Evolutionary conservation across 23 tunicate species (phyloP).

Genomic region (Botrylloides violaceus): DNA sequence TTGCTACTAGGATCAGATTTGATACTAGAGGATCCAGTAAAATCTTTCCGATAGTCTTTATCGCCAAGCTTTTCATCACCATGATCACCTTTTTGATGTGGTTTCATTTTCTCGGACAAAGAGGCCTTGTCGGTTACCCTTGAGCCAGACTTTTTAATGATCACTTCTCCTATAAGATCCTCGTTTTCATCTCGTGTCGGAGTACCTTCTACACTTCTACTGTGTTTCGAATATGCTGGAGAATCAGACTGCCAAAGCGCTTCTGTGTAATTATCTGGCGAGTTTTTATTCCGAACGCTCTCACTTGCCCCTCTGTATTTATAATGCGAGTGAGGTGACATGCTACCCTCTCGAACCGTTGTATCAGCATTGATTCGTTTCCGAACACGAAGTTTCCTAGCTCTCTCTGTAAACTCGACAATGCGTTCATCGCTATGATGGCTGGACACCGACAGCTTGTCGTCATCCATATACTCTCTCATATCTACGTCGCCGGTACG

Average conservation of each 20-base stretch:
- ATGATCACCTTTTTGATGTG: background rate
- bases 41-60: constrained; percentile 18
- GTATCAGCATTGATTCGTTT: constrained; percentile 1
- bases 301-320: background rate
- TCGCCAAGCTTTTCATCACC: constrained; percentile 5
- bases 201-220: constrained; percentile 71
- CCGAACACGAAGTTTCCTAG: constrained; percentile 5
- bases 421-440: constrained; percentile 1
- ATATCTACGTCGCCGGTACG: constrained; percentile 20
- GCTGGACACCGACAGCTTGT: constrained; percentile 6
- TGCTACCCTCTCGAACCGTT: background rate
- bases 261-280: background rate
- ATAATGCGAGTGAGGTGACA: constrained; percentile 21
- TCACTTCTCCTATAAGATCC: constrained; percentile 73
- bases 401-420: constrained; percentile 9
- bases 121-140: background rate
- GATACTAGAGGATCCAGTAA: background rate
- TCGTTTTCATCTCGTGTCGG: constrained; percentile 87
- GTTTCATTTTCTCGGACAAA: background rate
- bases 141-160: constrained; percentile 39
- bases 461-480: constrained; percentile 18
- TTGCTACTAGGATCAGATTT: background rate
- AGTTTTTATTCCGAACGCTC: background rate
- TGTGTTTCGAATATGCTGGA: constrained; percentile 22
- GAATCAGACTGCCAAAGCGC: constrained; percentile 8